Evolutionary conservation across 2,888 invertebrate species (phyloP).

Genomic region (Nebria salina): DNA sequence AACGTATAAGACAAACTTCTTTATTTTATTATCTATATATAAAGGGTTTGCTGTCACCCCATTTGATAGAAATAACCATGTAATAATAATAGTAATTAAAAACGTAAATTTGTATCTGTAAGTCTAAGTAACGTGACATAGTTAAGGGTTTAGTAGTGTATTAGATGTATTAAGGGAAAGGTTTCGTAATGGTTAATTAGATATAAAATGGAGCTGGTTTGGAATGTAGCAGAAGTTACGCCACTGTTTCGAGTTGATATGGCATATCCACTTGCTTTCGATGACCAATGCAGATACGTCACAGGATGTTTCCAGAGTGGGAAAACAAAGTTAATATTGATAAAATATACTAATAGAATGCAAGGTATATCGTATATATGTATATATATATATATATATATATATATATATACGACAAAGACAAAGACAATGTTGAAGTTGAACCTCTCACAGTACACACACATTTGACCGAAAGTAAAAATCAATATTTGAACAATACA

Average conservation of each 20-base stretch:
- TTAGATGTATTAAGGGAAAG: too few species aligned
- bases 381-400: too few species aligned
- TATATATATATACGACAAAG: conserved; percentile 16
- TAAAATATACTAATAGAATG: conserved; percentile 32
- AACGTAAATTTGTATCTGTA: too few species aligned
- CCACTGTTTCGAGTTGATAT: conserved; percentile 7
- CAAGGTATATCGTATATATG: conserved; percentile 10
- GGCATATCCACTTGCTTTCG: neutral
- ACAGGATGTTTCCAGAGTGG: conserved; percentile 36
- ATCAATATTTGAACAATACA: conserved; percentile 32
- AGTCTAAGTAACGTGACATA: too few species aligned
- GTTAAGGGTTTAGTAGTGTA: too few species aligned
- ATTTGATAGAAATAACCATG: too few species aligned
- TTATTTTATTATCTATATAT: too few species aligned
- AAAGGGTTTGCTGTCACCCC: too few species aligned
- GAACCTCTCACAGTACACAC: neutral
- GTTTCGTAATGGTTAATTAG: too few species aligned
- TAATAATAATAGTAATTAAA: too few species aligned
- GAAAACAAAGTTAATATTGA: conserved; percentile 38
- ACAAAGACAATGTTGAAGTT: conserved; percentile 10
- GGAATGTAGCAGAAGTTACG: neutral
- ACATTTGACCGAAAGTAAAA: conserved; percentile 23
- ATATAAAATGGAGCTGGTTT: too few species aligned
- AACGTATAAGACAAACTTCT: too few species aligned
- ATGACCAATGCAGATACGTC: conserved; percentile 23